Conservation (phyloP, 2,888 invertebrate species). For the Ormia ochracea region DNA sequence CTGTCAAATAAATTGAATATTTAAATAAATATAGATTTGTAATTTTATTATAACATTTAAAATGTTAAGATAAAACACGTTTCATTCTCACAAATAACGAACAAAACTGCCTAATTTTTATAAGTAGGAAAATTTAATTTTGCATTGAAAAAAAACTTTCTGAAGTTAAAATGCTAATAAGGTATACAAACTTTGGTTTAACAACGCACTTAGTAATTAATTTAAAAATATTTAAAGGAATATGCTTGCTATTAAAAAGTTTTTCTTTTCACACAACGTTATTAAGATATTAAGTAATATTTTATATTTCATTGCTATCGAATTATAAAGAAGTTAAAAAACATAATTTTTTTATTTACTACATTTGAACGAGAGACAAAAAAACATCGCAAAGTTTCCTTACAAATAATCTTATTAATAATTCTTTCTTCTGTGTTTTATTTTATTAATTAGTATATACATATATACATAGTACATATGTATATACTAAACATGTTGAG, state of each 20-base stretch:
- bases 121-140: not conserved
- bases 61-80: constrained; percentile 2
- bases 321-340: constrained; percentile 3
- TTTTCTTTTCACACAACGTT: not conserved
- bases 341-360: constrained; percentile 2
- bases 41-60: not conserved
- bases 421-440: not conserved
- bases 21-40: not conserved
- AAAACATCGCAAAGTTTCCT: constrained; percentile 5
- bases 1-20: not conserved
- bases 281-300: constrained; percentile 5
- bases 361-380: constrained; percentile 44
- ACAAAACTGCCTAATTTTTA: not conserved
- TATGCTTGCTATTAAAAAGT: not conserved
- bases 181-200: not conserved
- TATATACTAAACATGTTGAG: not conserved
- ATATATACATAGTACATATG: constrained; percentile 31
- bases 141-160: not conserved
- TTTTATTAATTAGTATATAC: constrained; percentile 1
- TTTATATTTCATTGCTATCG: constrained; percentile 7
- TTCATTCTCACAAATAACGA: not conserved
- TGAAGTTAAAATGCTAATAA: not conserved
- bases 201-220: constrained; percentile 18
- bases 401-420: not conserved
- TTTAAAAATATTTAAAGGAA: not conserved